These are phyloP conservation scores for Todiramphus saurophagus DNA, from an alignment of 2,113 vertebrate genomes.

Conservation along the genomic window DNA sequence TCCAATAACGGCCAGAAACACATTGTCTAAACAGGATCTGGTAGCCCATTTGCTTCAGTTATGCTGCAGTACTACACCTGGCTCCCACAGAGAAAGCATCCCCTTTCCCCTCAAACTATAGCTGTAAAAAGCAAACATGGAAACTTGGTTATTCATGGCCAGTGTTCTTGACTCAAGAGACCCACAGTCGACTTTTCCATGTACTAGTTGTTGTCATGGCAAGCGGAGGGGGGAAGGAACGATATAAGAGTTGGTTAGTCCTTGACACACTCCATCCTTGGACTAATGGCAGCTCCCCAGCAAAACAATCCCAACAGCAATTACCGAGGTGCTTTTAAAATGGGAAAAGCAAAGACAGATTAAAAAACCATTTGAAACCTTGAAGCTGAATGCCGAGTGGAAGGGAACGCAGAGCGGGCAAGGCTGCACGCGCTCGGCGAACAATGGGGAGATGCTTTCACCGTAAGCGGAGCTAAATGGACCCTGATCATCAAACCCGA, in stretches of 20 bases:
- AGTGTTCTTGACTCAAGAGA: not conserved
- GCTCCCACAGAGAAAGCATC: not conserved
- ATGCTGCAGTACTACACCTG: fast-evolving
- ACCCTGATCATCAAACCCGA: not conserved
- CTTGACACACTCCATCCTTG: slow-evolving; percentile 34
- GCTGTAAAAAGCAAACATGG: not conserved
- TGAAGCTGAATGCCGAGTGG: slow-evolving; percentile 16
- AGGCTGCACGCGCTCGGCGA: fast-evolving
- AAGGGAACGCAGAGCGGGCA: not conserved
- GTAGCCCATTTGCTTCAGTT: not conserved
- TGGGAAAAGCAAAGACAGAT: not conserved
- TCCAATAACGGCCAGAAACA: not conserved
- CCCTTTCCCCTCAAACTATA: not conserved
- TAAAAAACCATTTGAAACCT: slow-evolving; percentile 51
- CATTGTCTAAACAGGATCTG: not conserved
- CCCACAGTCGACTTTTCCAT: not conserved
- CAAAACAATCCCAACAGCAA: slow-evolving; percentile 31
- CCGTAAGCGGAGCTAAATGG: not conserved
- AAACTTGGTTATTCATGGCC: not conserved
- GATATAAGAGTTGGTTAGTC: not conserved
- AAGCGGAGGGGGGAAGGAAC: not conserved
- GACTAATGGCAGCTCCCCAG: not conserved
- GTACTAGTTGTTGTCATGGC: not conserved
- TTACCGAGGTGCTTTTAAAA: not conserved
- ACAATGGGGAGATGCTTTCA: not conserved